Percentiles rank a stretch among this genome's conserved stretches.
phyloP scores from a whole-genome alignment of 2,113 vertebrate species.

The Climacteris rufus region DNA sequence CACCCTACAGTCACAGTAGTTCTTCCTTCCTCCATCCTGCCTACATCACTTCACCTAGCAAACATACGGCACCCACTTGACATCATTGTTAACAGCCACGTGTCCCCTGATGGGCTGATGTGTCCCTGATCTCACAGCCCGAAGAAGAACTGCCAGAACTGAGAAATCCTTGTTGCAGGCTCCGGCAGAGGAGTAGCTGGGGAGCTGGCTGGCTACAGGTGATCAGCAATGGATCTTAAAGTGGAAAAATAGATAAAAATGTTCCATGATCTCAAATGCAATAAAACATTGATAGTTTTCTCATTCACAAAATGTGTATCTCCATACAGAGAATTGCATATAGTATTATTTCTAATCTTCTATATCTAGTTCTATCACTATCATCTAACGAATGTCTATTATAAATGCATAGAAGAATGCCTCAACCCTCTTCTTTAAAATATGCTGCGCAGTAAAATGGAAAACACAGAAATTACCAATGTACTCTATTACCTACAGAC shows the following conservation, averaged over 20 bases:
- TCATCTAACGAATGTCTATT: background rate
- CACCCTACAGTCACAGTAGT: background rate
- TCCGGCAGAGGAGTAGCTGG: rapidly evolving
- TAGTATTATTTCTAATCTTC: background rate
- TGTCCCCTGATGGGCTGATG: background rate
- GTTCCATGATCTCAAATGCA: background rate
- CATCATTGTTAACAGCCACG: background rate
- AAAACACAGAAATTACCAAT: background rate
- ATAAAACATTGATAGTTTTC: background rate
- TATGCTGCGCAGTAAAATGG: background rate
- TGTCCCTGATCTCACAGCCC: background rate
- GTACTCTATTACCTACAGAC: background rate
- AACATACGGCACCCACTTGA: background rate
- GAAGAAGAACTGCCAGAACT: background rate
- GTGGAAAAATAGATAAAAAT: background rate
- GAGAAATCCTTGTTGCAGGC: background rate
- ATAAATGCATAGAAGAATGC: background rate
- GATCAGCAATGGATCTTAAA: background rate
- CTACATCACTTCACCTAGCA: background rate
- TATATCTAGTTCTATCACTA: background rate
- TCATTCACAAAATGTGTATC: background rate
- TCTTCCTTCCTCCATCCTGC: background rate
- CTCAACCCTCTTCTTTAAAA: background rate
- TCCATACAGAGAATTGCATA: background rate
- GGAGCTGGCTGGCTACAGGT: background rate